Evolutionary conservation across 2,888 invertebrate genomes (phyloP).

Genomic region (Calameuta filiformis): DNA sequence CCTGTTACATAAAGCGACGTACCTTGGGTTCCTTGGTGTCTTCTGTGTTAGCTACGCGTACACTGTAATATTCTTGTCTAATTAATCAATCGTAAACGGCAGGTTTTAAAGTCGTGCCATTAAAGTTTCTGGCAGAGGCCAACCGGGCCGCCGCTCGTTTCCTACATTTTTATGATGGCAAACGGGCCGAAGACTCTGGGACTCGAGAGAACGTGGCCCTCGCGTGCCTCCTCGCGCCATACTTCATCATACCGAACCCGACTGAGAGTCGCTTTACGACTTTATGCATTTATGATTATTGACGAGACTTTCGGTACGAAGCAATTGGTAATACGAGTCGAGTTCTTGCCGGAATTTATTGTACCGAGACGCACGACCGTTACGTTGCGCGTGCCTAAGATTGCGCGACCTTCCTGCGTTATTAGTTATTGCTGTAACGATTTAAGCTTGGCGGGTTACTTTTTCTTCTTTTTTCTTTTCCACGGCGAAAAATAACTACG

Average conservation of each 20-base stretch:
- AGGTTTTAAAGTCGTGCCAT: background rate
- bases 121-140: background rate
- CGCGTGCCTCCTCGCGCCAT: conserved; percentile 11
- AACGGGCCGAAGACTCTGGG: background rate
- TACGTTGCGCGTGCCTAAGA: background rate
- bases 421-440: background rate
- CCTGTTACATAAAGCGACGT: background rate
- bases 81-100: background rate
- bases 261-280: conserved; percentile 25
- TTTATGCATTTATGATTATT: conserved; percentile 55
- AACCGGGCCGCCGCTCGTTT: background rate
- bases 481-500: background rate
- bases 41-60: background rate
- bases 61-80: background rate
- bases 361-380: background rate
- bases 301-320: conserved; percentile 18
- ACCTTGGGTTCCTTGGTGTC: background rate
- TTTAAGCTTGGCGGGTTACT: background rate
- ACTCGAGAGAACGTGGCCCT: conserved; percentile 14
- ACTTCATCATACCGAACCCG: background rate
- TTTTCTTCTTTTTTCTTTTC: background rate
- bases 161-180: background rate
- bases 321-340: background rate
- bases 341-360: background rate
- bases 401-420: background rate